These are phyloP conservation scores for Scolanthus callimorphus DNA, from an alignment of 92 coral and sea anemone genomes.

Conservation along the genomic window DNA sequence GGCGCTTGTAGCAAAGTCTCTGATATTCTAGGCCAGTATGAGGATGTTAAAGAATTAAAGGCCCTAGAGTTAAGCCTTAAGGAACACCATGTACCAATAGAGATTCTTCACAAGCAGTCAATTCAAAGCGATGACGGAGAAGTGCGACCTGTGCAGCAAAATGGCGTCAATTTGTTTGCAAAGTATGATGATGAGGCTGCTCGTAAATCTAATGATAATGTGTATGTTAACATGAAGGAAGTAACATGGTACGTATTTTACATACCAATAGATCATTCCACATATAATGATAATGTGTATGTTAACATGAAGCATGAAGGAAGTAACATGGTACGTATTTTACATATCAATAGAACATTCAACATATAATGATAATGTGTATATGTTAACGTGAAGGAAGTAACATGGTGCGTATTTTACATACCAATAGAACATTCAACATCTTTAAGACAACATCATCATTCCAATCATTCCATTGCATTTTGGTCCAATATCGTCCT, in stretches of 20 bases:
- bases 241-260: slow-evolving; percentile 29
- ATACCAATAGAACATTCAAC: too few species aligned
- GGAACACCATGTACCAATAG: not conserved
- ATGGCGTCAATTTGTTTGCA: slow-evolving; percentile 14
- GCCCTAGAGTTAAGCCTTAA: slow-evolving; percentile 5
- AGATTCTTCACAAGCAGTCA: not conserved
- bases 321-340: slow-evolving; percentile 30
- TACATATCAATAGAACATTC: too few species aligned
- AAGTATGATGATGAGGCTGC: slow-evolving; percentile 23
- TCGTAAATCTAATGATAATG: slow-evolving; percentile 1
- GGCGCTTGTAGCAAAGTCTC: too few species aligned
- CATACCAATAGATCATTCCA: too few species aligned
- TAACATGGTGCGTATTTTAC: slow-evolving; percentile 30
- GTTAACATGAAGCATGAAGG: slow-evolving; percentile 20
- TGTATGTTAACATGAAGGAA: slow-evolving; percentile 20
- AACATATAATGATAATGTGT: slow-evolving; percentile 11
- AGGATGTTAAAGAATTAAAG: not conserved
- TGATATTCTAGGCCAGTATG: too few species aligned
- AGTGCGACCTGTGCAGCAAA: not conserved
- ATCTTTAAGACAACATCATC: too few species aligned
- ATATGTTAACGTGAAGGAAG: slow-evolving; percentile 28
- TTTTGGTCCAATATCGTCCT: too few species aligned
- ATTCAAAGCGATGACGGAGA: not conserved
- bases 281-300: slow-evolving; percentile 10
- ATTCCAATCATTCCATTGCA: too few species aligned